Base-by-base conservation (phyloP, 37 sponge, comb jelly and placozoan species). In the Theonella swinhoei region DNA sequence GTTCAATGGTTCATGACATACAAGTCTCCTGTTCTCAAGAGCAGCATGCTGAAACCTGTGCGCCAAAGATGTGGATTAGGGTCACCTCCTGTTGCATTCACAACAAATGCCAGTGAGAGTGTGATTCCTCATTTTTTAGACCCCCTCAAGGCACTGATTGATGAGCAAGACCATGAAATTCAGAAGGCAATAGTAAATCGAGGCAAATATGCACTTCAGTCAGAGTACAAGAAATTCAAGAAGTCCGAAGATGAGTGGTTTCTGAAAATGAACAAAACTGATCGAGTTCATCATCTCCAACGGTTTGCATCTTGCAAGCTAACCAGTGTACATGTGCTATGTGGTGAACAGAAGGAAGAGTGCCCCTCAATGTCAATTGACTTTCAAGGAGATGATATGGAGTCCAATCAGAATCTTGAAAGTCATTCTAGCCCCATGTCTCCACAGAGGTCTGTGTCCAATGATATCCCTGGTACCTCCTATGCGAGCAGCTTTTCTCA, bases 11-110 rank as follows among this genome's bases (percentile, higher is more conserved):
- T 82, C 28, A 1, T 9, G n/a, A 36, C 39, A 1, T 39, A 60
- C 75, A 82, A 82, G 39, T 22, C 35, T 4, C 35, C 64, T 32
- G 64, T 58, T 1, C 58, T 82, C n/a, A 38, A 40, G 23, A 41
- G 40, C 63, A 62, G 74, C 4, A 72, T 72, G 74, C 1, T 82
- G 25, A 3, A 4, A 5, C 19, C 41, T 29, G 83, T 82, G 26
- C 0, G 83, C 31, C 74, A 82, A 36, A 66, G 62, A 29, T 73
- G 83, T 82, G 83, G 83, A 4, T 64, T 82, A 7, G 83, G 83
- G 34, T 72, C 74, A 32, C 83, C 83, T 36, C 83, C 83, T 36
- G 29, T 20, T 36, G 14, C 35, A 34, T 82, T 82, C 37, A 82
- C 83, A 61, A 72, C 83, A 26, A 82, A 82, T 82, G 73, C 74